These are phyloP conservation scores for Melanotaenia parkinsoni DNA, from an alignment of 2,797 vertebrate species.

Conservation along the genomic window DNA sequence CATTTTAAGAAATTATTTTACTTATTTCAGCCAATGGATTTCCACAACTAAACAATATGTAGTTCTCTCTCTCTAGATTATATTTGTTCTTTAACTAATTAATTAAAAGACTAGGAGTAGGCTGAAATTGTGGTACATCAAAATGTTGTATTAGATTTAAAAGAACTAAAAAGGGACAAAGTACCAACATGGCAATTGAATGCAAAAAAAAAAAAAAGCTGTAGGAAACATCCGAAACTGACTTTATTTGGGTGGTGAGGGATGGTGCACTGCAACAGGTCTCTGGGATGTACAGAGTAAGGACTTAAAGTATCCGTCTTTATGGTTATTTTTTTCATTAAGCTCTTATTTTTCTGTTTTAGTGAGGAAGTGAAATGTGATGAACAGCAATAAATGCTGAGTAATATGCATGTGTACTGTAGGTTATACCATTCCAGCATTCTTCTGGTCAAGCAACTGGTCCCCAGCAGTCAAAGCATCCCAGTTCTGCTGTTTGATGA, in stretches of 20 bases:
- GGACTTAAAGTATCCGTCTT: no score
- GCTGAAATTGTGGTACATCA: not conserved
- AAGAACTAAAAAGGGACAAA: not conserved
- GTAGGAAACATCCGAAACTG: not conserved
- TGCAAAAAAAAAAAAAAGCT: not conserved
- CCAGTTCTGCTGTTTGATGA: slow-evolving; percentile 95
- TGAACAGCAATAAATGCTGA: not conserved
- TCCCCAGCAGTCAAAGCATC: slow-evolving; percentile 93
- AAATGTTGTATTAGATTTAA: not conserved
- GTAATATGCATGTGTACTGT: not conserved
- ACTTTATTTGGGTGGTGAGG: not conserved
- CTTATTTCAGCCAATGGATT: not conserved
- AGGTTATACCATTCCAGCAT: slow-evolving; percentile 86
- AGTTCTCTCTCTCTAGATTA: no score
- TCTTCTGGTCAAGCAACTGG: slow-evolving; percentile 95
- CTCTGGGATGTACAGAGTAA: no score
- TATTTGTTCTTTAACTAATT: not conserved
- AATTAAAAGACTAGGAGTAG: not conserved
- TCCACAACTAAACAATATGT: not conserved
- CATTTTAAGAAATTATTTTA: not conserved
- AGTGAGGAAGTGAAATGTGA: not conserved
- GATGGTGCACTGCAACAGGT: not conserved
- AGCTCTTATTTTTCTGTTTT: not conserved
- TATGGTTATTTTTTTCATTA: not conserved
- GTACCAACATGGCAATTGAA: not conserved